phyloP scores from a whole-genome alignment of 2,797 vertebrate species.

The Microcaecilia unicolor region DNA sequence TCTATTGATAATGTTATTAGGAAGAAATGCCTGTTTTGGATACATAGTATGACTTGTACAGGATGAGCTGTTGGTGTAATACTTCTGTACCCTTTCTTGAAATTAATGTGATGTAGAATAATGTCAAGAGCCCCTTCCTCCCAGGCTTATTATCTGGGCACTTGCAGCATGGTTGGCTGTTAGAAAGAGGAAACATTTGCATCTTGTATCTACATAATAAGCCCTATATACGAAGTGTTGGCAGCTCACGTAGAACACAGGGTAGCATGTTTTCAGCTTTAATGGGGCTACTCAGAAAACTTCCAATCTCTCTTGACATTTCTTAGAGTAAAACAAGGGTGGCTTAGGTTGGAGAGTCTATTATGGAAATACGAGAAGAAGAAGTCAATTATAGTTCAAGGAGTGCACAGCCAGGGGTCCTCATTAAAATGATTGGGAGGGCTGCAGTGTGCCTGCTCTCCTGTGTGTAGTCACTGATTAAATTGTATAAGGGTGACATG shows the following conservation, averaged over 20 bases:
- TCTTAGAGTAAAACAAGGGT: conserved; percentile 92
- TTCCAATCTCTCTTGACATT: conserved; percentile 97
- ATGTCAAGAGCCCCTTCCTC: conserved; percentile 3
- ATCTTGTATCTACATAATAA: conserved; percentile 90
- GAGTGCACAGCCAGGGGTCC: conserved; percentile 97
- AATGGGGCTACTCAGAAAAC: conserved; percentile 83
- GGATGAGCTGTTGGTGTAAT: too few relatives aligned
- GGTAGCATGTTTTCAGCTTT: conserved; percentile 96
- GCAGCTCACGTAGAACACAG: conserved; percentile 72
- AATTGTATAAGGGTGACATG: conserved; percentile 87
- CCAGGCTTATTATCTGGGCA: conserved; percentile 52
- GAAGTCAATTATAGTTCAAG: conserved; percentile 99
- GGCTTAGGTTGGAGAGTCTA: conserved; percentile 90
- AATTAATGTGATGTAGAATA: conserved; percentile 27
- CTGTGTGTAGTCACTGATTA: conserved; percentile 85
- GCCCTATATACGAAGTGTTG: conserved; percentile 72
- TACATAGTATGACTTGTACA: too few relatives aligned
- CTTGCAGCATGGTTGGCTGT: conserved; percentile 52
- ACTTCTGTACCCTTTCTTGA: conserved; percentile 19
- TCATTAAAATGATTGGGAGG: conserved; percentile 97
- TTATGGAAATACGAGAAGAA: conserved; percentile 97
- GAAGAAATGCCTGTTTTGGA: too few relatives aligned
- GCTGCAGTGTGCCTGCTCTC: conserved; percentile 72
- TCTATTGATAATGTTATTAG: too few relatives aligned
- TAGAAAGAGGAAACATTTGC: conserved; percentile 66